A percentile compares a stretch with the other conserved stretches of the same genome.
phyloP scores from a whole-genome alignment of 2,113 vertebrate genomes.

The Turdus rufiventris region DNA sequence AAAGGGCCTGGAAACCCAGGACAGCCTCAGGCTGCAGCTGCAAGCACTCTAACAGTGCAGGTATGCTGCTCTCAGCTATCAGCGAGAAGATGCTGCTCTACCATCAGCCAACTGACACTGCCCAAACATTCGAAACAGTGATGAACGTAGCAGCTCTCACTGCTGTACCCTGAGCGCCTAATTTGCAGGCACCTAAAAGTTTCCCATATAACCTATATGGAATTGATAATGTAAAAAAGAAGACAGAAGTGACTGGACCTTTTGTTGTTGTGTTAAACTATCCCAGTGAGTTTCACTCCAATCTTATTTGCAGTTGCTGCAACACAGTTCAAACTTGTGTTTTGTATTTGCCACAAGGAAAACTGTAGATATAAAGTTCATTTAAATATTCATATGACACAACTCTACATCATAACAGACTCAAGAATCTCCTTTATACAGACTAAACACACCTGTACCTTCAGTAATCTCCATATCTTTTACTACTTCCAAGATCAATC shows the following conservation, averaged over 20 bases:
- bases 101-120: not conserved
- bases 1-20: fast-evolving
- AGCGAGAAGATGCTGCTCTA: not conserved
- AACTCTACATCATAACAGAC: not conserved
- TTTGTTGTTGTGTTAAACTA: not conserved
- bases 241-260: not conserved
- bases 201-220: not conserved
- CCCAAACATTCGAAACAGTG: fast-evolving
- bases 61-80: not conserved
- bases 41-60: not conserved
- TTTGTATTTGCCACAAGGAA: not conserved
- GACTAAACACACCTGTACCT: not conserved
- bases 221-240: not conserved
- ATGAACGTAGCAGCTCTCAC: fast-evolving
- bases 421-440: not conserved
- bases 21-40: fast-evolving
- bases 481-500: not conserved
- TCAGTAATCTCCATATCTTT: not conserved
- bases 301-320: not conserved
- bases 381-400: not conserved
- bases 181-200: not conserved
- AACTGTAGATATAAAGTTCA: not conserved
- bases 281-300: not conserved
- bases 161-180: not conserved
- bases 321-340: not conserved